A percentile compares a stretch with the other conserved stretches of the same genome.
Evolutionary conservation across 2,888 invertebrate genomes (phyloP).

Genomic region (Dryococelus australis): DNA sequence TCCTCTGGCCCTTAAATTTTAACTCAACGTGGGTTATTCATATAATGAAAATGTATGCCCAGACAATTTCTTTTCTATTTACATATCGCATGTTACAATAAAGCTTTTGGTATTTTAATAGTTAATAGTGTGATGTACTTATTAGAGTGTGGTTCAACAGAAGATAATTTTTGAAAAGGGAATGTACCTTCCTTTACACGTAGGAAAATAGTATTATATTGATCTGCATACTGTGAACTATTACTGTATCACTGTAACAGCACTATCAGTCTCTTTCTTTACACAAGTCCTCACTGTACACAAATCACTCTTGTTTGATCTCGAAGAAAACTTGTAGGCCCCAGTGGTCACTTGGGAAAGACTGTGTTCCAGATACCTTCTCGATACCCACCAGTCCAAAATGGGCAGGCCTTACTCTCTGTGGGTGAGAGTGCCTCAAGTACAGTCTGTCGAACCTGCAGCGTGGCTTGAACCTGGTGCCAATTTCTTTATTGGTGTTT

Average conservation of each 20-base stretch:
- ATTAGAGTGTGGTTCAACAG: background rate
- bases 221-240: background rate
- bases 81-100: too few relatives aligned
- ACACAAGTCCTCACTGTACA: background rate
- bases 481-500: constrained; percentile 63
- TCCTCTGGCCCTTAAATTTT: too few relatives aligned
- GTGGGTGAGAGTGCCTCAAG: constrained; percentile 53
- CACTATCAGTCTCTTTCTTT: background rate
- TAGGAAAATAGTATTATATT: background rate
- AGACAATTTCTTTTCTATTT: too few relatives aligned
- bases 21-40: too few relatives aligned
- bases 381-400: constrained; percentile 64
- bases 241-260: background rate
- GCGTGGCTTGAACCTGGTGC: constrained; percentile 56
- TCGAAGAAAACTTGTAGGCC: constrained; percentile 57
- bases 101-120: too few relatives aligned
- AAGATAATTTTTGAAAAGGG: background rate
- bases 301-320: constrained; percentile 35
- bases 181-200: background rate
- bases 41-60: too few relatives aligned
- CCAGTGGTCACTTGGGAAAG: constrained; percentile 67
- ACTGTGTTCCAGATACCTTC: constrained; percentile 58
- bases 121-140: too few relatives aligned
- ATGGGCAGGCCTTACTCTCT: constrained; percentile 56
- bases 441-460: constrained; percentile 65